These are phyloP conservation scores for Loris lydekkerianus DNA, from an alignment of 2,797 vertebrate species.

Conservation along the genomic window DNA sequence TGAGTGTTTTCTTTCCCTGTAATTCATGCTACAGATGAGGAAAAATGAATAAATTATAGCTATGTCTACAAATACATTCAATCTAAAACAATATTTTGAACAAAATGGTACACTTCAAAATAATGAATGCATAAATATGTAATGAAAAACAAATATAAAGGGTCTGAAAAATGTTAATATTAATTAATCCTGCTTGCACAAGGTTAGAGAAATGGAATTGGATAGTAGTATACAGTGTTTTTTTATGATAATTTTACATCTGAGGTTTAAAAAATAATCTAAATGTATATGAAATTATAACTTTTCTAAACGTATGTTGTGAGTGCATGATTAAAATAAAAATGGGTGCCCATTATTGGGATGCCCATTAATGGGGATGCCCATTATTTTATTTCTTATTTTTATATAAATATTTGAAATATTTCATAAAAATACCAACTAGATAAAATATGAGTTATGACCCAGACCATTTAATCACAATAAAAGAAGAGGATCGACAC, in stretches of 20 bases:
- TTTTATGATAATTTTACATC: background rate
- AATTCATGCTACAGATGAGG: background rate
- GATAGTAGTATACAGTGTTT: background rate
- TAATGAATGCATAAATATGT: background rate
- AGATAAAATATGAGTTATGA: background rate
- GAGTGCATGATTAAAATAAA: background rate
- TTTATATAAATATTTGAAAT: background rate
- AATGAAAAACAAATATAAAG: background rate
- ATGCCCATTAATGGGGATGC: background rate
- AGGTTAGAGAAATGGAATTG: background rate
- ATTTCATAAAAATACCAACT: background rate
- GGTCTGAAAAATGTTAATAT: background rate
- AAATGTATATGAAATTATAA: background rate
- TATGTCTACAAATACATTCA: background rate
- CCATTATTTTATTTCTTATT: background rate
- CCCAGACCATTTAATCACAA: background rate
- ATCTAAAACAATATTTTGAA: background rate
- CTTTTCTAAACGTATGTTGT: background rate
- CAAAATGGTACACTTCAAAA: background rate
- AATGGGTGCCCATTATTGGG: background rate
- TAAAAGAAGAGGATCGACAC: background rate
- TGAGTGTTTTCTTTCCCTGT: background rate
- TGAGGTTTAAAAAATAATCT: background rate
- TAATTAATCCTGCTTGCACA: background rate
- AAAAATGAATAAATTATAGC: background rate